Evolutionary conservation across 2,113 vertebrate genomes (phyloP).

Genomic region (Rafetus swinhoei): DNA sequence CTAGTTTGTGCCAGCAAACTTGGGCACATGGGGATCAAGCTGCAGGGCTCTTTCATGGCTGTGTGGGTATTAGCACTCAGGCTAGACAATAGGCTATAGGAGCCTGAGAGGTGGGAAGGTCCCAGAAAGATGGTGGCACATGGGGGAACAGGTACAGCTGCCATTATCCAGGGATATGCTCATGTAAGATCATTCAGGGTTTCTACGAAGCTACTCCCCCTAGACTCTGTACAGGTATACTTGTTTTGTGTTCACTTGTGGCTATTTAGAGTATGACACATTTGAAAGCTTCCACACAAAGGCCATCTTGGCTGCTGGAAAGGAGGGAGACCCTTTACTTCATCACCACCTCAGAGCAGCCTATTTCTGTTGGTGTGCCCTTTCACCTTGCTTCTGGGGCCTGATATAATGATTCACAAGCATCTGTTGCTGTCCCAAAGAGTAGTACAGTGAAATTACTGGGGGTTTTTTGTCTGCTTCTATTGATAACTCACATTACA

Average conservation of each 20-base stretch:
- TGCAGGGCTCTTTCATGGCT: no score
- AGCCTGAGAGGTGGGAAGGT: no score
- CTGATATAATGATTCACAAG: not conserved
- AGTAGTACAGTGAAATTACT: not conserved
- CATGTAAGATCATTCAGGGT: not conserved
- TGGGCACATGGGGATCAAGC: no score
- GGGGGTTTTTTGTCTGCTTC: not conserved
- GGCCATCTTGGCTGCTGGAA: not conserved
- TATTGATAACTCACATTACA: rapidly evolving
- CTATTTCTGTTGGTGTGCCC: not conserved
- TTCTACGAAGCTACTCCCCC: not conserved
- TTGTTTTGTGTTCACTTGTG: not conserved
- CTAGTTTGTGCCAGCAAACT: not conserved
- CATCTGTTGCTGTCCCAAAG: not conserved
- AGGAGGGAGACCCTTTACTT: not conserved
- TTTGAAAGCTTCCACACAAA: rapidly evolving
- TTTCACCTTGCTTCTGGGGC: not conserved
- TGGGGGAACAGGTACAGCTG: not conserved
- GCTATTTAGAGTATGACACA: not conserved
- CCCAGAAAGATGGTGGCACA: not conserved
- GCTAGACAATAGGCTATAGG: no score
- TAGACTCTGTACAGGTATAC: not conserved
- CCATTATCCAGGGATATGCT: rapidly evolving
- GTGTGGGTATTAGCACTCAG: no score
- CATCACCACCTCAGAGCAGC: not conserved